Percentiles rank a stretch among this genome's conserved stretches.
Conservation (phyloP, 2,113 vertebrate genomes). For the Anarhynchus alexandrinus region DNA sequence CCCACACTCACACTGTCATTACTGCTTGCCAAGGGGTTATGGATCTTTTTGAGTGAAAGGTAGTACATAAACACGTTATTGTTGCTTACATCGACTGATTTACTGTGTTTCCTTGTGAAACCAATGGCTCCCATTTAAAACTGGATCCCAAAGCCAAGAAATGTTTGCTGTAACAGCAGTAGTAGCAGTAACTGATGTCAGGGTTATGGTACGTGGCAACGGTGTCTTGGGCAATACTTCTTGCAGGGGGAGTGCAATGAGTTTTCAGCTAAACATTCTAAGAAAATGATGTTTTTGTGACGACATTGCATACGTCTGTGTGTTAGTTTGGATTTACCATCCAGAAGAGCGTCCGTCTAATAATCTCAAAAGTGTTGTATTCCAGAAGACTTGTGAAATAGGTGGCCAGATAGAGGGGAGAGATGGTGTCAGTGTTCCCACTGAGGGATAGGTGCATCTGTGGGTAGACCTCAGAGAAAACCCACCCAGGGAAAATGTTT, state of each 20-base stretch:
- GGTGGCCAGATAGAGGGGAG: background rate
- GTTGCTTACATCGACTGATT: background rate
- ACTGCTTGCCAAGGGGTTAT: background rate
- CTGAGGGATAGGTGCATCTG: background rate
- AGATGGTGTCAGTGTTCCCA: background rate
- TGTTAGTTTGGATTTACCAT: background rate
- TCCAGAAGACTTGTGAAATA: background rate
- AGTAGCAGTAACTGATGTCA: background rate
- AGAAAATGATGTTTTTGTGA: background rate
- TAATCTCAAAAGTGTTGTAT: background rate
- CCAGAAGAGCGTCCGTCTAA: background rate
- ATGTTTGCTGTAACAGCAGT: background rate
- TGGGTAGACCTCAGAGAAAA: background rate
- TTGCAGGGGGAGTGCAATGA: background rate
- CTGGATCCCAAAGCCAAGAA: background rate
- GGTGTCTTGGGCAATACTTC: background rate
- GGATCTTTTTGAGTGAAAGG: background rate
- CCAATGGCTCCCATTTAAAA: background rate
- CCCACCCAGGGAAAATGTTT: background rate
- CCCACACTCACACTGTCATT: accelerated
- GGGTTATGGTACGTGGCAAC: background rate
- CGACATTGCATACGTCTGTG: accelerated
- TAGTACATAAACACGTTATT: background rate
- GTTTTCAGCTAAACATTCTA: background rate
- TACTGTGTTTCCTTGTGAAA: background rate